A percentile compares a stretch with the other conserved stretches of the same genome.
phyloP scores from a whole-genome alignment of 2,113 vertebrate genomes.

The Antechinus stuartii region DNA sequence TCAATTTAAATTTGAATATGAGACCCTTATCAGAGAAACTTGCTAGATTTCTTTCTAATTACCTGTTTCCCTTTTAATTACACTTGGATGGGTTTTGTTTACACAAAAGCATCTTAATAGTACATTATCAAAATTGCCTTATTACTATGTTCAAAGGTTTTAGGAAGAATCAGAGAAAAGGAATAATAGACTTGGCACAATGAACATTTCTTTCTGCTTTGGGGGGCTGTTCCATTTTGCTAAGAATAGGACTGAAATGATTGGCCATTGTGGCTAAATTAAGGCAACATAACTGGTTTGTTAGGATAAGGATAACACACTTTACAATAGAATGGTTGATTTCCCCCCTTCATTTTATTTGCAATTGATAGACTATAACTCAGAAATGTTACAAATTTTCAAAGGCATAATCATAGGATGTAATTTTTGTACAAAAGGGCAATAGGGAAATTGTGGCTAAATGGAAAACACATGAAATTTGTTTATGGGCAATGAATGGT shows the following conservation, averaged over 20 bases:
- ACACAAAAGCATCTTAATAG: not conserved
- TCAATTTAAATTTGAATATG: not conserved
- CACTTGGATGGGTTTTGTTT: not conserved
- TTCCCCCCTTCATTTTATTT: not conserved
- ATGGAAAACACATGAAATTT: not conserved
- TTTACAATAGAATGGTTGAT: not conserved
- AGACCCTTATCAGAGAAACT: not conserved
- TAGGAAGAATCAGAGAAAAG: not conserved
- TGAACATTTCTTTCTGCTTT: not conserved
- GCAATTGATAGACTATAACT: too few species aligned
- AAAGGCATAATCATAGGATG: not conserved
- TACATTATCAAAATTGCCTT: not conserved
- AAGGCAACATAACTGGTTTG: not conserved
- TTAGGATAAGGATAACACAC: not conserved
- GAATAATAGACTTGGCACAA: not conserved
- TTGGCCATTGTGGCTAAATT: not conserved
- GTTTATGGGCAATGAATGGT: not conserved
- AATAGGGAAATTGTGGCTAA: not conserved
- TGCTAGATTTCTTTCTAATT: not conserved
- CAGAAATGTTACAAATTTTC: not conserved
- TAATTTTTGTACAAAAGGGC: not conserved
- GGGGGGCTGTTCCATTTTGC: not conserved
- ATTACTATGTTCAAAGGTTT: not conserved
- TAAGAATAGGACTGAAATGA: not conserved
- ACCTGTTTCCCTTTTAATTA: not conserved